Percentiles rank a stretch among this genome's conserved stretches.
These are phyloP conservation scores for Periplaneta americana DNA, from an alignment of 1,140 invertebrate species.

Conservation along the genomic window DNA sequence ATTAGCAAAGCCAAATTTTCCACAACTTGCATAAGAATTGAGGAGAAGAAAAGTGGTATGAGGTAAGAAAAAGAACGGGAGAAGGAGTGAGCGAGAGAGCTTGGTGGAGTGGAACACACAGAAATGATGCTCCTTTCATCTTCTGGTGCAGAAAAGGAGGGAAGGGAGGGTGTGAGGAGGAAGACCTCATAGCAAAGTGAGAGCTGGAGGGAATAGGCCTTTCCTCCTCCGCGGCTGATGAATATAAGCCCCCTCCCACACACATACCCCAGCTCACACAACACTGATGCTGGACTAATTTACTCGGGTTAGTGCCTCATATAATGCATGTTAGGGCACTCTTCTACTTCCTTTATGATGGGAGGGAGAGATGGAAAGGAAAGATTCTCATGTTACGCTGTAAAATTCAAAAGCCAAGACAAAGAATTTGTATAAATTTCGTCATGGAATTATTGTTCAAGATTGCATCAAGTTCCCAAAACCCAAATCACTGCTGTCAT, in stretches of 20 bases:
- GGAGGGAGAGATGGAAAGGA: neutral
- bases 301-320: neutral
- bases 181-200: neutral
- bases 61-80: neutral
- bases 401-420: neutral
- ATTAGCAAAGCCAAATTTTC: conserved; percentile 11
- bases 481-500: too few species aligned
- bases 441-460: too few species aligned
- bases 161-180: too few species aligned
- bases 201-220: neutral
- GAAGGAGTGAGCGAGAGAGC: neutral
- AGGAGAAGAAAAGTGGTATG: neutral
- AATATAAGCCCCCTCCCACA: neutral
- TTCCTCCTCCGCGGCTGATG: neutral
- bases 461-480: too few species aligned
- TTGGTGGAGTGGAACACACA: neutral
- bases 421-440: neutral
- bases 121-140: conserved; percentile 9
- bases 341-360: neutral
- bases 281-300: neutral
- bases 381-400: neutral
- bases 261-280: neutral
- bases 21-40: conserved; percentile 5
- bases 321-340: neutral
- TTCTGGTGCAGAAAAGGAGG: neutral